Evolutionary conservation across 2,888 invertebrate genomes (phyloP).

Genomic region (Melikaiella ostensackeni): DNA sequence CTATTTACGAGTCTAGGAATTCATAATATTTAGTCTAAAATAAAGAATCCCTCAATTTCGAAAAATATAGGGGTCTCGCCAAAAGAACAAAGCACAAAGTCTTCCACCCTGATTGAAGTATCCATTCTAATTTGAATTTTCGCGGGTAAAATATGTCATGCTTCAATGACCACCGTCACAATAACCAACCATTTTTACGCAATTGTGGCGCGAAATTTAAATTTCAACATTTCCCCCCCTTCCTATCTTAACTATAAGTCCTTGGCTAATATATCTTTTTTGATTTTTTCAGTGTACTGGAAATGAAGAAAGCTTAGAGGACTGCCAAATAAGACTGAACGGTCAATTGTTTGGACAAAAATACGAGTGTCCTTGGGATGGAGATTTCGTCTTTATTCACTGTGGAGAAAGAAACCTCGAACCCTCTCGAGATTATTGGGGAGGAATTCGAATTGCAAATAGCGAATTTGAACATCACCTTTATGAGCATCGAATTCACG

Average conservation of each 20-base stretch:
- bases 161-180: no score
- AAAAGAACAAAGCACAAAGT: no score
- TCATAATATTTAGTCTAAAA: no score
- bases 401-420: slow-evolving; percentile 88
- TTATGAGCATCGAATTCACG: slow-evolving; percentile 89
- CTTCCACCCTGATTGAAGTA: no score
- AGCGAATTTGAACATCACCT: slow-evolving; percentile 92
- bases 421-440: slow-evolving; percentile 90
- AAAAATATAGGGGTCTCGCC: no score
- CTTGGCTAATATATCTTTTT: slow-evolving; percentile 6
- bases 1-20: no score
- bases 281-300: slow-evolving; percentile 82
- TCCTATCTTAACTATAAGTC: neutral
- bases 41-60: no score
- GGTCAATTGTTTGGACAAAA: slow-evolving; percentile 92
- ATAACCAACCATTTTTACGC: no score
- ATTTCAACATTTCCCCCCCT: neutral
- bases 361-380: slow-evolving; percentile 93
- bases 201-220: no score
- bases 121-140: no score
- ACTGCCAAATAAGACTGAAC: slow-evolving; percentile 92
- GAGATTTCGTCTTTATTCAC: slow-evolving; percentile 94
- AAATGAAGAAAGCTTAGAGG: slow-evolving; percentile 86
- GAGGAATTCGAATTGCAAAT: slow-evolving; percentile 95
- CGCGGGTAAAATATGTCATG: no score